phyloP scores from a whole-genome alignment of 2,113 vertebrate genomes.

The Quiscalus mexicanus region DNA sequence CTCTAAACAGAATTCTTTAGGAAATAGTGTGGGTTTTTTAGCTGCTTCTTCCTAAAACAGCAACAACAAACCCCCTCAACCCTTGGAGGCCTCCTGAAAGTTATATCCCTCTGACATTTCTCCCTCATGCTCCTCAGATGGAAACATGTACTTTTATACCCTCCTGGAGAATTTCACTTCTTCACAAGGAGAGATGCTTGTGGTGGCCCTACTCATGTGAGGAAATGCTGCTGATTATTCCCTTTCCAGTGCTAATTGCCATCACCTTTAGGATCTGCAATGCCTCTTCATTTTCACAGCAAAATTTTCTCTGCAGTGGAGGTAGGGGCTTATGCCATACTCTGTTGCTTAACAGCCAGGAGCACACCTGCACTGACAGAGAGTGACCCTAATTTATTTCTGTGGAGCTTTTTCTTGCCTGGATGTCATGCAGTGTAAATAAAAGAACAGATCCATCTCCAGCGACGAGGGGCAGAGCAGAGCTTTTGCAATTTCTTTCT shows the following conservation, averaged over 20 bases:
- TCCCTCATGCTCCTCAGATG: neutral
- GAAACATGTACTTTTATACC: neutral
- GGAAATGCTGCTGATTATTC: neutral
- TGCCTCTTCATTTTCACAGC: neutral
- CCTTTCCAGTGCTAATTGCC: neutral
- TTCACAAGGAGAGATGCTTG: neutral
- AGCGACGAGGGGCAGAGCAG: neutral
- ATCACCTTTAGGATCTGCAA: neutral
- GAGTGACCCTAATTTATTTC: constrained; percentile 23
- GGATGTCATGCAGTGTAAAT: neutral
- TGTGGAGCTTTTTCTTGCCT: neutral
- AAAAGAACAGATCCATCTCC: constrained; percentile 1
- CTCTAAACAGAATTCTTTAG: constrained; percentile 33
- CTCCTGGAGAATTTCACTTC: neutral
- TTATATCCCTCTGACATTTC: neutral
- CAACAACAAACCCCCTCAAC: neutral
- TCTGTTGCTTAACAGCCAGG: neutral
- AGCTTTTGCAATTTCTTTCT: neutral
- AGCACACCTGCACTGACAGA: neutral
- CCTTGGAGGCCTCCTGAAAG: neutral
- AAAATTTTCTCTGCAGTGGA: neutral
- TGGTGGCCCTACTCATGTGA: neutral
- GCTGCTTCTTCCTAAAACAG: neutral
- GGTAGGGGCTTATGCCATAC: neutral
- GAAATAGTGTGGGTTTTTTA: neutral